These are phyloP conservation scores for Aythya baeri DNA, from an alignment of 2,113 vertebrate genomes.

Conservation along the genomic window DNA sequence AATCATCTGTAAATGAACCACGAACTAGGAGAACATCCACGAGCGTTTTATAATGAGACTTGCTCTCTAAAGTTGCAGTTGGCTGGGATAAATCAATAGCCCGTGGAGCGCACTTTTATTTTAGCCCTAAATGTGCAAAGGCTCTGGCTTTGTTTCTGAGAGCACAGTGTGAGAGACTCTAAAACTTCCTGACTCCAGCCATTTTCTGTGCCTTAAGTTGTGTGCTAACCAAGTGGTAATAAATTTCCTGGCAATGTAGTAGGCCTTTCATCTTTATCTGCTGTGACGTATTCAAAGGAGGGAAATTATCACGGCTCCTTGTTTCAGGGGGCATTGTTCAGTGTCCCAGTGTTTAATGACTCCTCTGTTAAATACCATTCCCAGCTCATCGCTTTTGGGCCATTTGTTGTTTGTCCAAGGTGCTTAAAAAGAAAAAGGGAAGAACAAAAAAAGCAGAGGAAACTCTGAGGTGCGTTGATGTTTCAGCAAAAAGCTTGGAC, in stretches of 20 bases:
- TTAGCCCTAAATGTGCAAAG: conserved; percentile 25
- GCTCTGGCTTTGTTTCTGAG: not conserved
- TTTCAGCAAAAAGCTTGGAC: not conserved
- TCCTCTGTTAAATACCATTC: not conserved
- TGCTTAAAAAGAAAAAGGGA: not conserved
- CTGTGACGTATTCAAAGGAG: conserved; percentile 24
- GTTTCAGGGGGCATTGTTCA: conserved; percentile 31
- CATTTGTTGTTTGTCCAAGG: not conserved
- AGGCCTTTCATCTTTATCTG: conserved; percentile 43
- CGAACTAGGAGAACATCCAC: not conserved
- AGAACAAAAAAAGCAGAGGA: not conserved
- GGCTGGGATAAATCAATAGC: conserved; percentile 34
- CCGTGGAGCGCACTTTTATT: conserved; percentile 4
- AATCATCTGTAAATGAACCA: conserved; percentile 53
- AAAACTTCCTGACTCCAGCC: conserved; percentile 49
- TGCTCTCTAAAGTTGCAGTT: conserved; percentile 18
- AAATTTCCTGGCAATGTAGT: conserved; percentile 30
- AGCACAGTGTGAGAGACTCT: not conserved
- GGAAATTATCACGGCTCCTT: not conserved
- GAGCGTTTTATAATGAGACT: not conserved
- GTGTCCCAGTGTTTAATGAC: not conserved
- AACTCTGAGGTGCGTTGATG: not conserved
- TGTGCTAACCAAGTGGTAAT: not conserved
- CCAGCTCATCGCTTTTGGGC: conserved; percentile 11
- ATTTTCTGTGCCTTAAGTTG: conserved; percentile 36